Evolutionary conservation across 2,113 vertebrate species (phyloP).

Genomic region (Lanius ludovicianus): DNA sequence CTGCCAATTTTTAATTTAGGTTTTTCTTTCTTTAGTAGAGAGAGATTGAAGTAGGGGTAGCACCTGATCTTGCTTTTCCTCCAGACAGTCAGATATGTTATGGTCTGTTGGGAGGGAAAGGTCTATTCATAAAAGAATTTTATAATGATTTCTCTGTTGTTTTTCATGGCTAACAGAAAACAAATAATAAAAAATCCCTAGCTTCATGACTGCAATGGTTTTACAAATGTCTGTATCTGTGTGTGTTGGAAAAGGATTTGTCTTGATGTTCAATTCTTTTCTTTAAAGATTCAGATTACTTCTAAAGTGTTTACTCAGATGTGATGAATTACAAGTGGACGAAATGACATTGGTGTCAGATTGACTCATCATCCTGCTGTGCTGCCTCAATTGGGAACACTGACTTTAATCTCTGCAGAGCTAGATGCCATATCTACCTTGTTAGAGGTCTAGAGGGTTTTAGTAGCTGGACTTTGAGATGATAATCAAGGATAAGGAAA

Average conservation of each 20-base stretch:
- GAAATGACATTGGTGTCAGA: neutral
- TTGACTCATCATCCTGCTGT: neutral
- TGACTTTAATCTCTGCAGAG: neutral
- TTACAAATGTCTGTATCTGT: neutral
- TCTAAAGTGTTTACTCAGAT: conserved; percentile 37
- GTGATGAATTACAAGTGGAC: neutral
- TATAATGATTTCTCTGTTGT: neutral
- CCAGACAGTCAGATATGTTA: neutral
- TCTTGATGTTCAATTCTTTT: neutral
- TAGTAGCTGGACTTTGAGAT: neutral
- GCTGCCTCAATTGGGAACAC: neutral
- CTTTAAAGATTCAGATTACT: conserved; percentile 14
- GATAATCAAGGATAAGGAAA: neutral
- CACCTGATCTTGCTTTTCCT: neutral
- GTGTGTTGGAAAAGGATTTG: neutral
- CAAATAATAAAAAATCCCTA: neutral
- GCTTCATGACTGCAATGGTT: neutral
- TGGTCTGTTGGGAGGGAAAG: neutral
- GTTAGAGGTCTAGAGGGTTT: neutral
- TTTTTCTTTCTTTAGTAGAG: neutral
- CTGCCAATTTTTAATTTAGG: neutral
- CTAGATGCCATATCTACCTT: neutral
- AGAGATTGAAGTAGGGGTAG: neutral
- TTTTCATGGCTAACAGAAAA: neutral
- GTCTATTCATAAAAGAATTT: neutral